Evolutionary conservation across 2,888 invertebrate species (phyloP).

Genomic region (Petrolisthes manimaculis): DNA sequence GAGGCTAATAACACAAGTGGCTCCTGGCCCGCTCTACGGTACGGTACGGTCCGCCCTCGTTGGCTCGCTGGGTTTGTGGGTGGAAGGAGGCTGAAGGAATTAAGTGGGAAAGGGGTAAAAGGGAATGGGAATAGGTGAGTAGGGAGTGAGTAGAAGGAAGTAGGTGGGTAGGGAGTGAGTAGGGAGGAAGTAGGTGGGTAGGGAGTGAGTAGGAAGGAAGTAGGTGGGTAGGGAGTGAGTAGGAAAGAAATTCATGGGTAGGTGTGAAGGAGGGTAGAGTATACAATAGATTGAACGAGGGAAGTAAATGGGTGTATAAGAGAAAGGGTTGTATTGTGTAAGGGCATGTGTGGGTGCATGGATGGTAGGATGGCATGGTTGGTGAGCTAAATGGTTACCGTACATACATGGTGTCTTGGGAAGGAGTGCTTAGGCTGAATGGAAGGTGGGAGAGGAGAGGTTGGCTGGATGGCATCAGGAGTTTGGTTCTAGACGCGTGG

Average conservation of each 20-base stretch:
- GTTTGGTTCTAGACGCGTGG: no score
- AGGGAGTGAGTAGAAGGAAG: constrained; percentile 1
- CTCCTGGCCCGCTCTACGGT: no score
- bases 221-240: neutral
- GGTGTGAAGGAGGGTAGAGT: no score
- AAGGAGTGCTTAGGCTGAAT: no score
- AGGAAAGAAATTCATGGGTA: neutral
- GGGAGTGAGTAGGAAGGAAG: neutral
- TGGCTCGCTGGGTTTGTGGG: neutral
- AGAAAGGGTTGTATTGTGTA: no score
- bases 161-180: neutral
- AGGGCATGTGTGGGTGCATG: neutral
- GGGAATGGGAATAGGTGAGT: neutral
- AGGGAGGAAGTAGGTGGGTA: neutral
- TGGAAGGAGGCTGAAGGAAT: neutral
- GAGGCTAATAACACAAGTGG: constrained; percentile 13
- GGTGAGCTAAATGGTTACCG: neutral
- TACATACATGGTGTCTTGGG: no score
- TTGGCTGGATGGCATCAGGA: no score
- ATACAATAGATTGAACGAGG: no score
- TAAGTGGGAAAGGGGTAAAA: neutral
- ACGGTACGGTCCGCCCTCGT: no score
- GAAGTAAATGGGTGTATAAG: no score
- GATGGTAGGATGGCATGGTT: neutral
- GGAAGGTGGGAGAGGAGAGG: no score